Evolutionary conservation across 2,888 invertebrate species (phyloP).

Genomic region (Eupithecia centaureata): DNA sequence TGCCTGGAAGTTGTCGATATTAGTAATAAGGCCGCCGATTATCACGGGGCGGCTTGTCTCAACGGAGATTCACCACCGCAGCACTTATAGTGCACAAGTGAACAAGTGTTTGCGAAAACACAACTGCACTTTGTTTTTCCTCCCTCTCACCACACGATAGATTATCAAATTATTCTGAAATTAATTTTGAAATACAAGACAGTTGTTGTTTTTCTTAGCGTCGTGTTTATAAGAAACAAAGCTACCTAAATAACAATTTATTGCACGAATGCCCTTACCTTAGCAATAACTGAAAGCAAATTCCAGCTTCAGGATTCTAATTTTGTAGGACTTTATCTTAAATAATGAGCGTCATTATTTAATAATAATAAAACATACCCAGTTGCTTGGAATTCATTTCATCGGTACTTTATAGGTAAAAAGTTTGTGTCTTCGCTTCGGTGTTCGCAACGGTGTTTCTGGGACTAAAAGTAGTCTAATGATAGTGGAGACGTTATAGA

Average conservation of each 20-base stretch:
- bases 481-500: neutral
- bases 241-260: slow-evolving; percentile 23
- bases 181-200: neutral
- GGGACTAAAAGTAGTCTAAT: neutral
- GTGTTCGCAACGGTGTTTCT: neutral
- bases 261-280: neutral
- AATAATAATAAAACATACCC: slow-evolving; percentile 3
- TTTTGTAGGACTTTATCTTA: slow-evolving; percentile 40
- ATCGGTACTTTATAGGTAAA: slow-evolving; percentile 31
- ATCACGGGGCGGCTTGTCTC: too few relatives aligned
- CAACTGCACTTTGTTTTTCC: too few relatives aligned
- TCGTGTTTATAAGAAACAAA: slow-evolving; percentile 9
- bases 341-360: slow-evolving; percentile 50
- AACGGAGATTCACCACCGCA: too few relatives aligned
- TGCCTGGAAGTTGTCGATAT: too few relatives aligned
- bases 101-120: too few relatives aligned
- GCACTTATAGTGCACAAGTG: too few relatives aligned
- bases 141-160: too few relatives aligned
- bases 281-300: slow-evolving; percentile 12
- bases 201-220: neutral
- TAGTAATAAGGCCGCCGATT: too few relatives aligned
- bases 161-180: neutral
- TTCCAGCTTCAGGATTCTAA: slow-evolving; percentile 6
- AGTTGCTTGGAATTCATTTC: slow-evolving; percentile 45
- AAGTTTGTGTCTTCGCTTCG: neutral